Conservation (phyloP, 2,797 vertebrate genomes). For the Brachyrhaphis roseni region DNA sequence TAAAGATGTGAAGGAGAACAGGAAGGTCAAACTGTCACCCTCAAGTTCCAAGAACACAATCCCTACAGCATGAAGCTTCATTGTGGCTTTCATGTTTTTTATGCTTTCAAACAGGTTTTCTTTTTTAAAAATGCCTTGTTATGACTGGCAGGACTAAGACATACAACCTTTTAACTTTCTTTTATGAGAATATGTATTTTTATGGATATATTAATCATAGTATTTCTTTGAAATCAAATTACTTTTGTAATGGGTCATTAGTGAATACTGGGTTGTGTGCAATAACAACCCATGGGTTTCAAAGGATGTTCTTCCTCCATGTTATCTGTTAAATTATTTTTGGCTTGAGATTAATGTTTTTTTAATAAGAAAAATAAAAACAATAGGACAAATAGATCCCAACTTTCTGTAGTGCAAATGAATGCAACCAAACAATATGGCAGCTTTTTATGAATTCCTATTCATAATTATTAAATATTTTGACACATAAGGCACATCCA, state of each 20-base stretch:
- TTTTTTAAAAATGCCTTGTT: not conserved
- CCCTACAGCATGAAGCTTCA: not conserved
- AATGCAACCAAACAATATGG: conserved; percentile 8
- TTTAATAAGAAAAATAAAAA: not conserved
- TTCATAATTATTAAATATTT: conserved; percentile 46
- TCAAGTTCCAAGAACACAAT: not conserved
- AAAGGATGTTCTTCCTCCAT: not conserved
- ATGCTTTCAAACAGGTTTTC: not conserved
- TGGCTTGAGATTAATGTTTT: not conserved
- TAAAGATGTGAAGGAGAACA: not conserved
- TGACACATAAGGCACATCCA: conserved; percentile 71
- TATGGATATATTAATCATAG: not conserved
- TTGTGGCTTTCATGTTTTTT: not conserved
- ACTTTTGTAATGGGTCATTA: not conserved
- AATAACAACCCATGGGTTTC: not conserved
- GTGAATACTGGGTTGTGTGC: not conserved
- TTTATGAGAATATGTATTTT: not conserved
- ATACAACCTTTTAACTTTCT: not conserved
- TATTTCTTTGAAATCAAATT: not conserved
- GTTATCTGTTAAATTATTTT: not conserved
- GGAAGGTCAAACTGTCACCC: not conserved
- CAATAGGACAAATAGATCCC: not conserved
- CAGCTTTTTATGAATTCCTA: conserved; percentile 33
- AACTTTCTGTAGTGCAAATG: not conserved
- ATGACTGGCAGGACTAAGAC: not conserved